These are phyloP conservation scores for Bradypodion ventrale DNA, from an alignment of 2,797 vertebrate species.

Conservation along the genomic window DNA sequence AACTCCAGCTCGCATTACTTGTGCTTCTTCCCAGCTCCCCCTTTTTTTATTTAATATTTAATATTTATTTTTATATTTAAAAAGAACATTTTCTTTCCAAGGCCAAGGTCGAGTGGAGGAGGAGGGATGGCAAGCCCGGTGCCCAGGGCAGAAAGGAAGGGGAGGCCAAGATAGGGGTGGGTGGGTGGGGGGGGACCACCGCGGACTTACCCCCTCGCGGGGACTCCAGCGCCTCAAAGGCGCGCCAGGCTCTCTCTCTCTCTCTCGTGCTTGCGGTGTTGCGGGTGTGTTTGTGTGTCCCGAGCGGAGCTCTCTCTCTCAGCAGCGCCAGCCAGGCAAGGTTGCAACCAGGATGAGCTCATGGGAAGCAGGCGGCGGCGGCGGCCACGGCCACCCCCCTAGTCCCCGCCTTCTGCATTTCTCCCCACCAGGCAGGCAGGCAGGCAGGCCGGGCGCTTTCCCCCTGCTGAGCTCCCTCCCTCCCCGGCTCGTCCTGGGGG, in stretches of 20 bases:
- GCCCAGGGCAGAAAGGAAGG: no score
- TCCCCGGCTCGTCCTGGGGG: background rate
- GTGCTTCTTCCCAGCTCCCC: background rate
- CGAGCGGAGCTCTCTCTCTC: constrained; percentile 26
- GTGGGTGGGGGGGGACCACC: background rate
- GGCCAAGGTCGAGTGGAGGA: constrained; percentile 3
- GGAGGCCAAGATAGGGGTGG: no score
- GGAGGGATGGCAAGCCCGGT: no score
- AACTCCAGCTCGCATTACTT: constrained; percentile 34
- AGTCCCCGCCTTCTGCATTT: constrained; percentile 50
- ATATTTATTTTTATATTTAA: background rate
- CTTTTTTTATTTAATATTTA: no score
- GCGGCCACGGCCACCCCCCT: no score
- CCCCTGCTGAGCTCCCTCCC: no score
- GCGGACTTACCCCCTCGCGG: background rate
- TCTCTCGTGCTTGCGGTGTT: background rate
- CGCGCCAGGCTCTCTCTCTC: constrained; percentile 14
- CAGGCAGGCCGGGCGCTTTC: no score
- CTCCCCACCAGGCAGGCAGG: constrained; percentile 32
- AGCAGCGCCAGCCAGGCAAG: constrained; percentile 21
- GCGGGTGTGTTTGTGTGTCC: constrained; percentile 21
- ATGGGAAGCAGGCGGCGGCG: constrained; percentile 47
- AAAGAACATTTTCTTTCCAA: no score
- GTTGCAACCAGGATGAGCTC: constrained; percentile 54
- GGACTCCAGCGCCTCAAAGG: background rate